These are phyloP conservation scores for Falco berigora DNA, from an alignment of 2,797 vertebrate species.

Conservation along the genomic window DNA sequence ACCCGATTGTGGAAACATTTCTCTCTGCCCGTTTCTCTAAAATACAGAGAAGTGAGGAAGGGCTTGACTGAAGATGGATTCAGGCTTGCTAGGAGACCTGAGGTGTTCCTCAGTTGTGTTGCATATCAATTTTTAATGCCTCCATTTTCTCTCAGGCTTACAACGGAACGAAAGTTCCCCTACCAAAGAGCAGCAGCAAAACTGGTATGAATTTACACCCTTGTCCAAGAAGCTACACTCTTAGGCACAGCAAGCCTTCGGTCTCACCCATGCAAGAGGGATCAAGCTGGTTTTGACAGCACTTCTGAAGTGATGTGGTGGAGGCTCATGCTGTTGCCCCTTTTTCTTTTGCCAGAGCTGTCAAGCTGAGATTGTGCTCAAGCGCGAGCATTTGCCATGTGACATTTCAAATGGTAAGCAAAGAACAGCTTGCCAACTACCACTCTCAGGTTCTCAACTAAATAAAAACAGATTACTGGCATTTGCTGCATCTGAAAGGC, in stretches of 20 bases:
- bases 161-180: neutral
- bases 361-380: neutral
- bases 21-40: neutral
- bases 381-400: neutral
- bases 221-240: rapidly evolving
- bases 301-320: neutral
- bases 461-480: constrained; percentile 28
- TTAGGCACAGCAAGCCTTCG: neutral
- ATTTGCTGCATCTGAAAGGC: neutral
- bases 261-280: neutral
- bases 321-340: neutral
- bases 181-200: neutral
- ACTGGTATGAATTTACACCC: neutral
- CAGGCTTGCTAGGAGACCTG: neutral
- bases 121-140: neutral
- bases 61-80: neutral
- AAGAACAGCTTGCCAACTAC: neutral
- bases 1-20: constrained; percentile 16
- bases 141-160: neutral
- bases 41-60: neutral
- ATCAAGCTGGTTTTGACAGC: neutral
- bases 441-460: constrained; percentile 11
- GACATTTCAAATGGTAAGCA: constrained; percentile 37
- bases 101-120: neutral
- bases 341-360: constrained; percentile 44